Conservation (phyloP, 2,113 vertebrate species). For the Physeter macrocephalus region DNA sequence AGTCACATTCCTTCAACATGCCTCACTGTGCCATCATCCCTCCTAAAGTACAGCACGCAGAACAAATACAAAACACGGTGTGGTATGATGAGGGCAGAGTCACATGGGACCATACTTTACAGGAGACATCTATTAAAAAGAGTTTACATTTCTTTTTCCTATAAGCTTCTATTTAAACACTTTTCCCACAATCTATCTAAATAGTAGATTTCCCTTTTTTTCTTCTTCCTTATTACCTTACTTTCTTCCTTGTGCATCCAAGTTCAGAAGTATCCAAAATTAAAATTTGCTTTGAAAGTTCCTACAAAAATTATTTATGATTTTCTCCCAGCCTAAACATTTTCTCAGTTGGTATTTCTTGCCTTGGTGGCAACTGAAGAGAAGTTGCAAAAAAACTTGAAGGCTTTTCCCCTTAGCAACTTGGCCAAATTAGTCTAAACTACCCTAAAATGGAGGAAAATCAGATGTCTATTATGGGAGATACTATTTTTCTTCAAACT, state of each 20-base stretch:
- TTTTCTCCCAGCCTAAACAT: not conserved
- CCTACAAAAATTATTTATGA: not conserved
- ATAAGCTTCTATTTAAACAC: not conserved
- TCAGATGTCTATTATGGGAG: not conserved
- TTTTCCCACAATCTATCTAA: not conserved
- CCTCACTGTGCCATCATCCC: rapidly evolving
- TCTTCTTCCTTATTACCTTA: not conserved
- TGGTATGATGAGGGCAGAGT: not conserved
- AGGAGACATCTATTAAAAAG: not conserved
- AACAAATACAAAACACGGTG: not conserved
- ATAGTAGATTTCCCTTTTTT: not conserved
- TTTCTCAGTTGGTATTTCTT: not conserved
- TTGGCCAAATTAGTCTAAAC: not conserved
- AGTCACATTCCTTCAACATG: not conserved
- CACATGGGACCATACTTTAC: not conserved
- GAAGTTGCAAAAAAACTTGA: not conserved
- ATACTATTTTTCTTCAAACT: not conserved
- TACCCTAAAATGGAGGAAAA: not conserved
- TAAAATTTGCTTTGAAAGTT: not conserved
- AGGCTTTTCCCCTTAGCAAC: not conserved
- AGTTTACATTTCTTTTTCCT: not conserved
- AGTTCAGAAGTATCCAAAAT: not conserved
- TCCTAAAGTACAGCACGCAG: not conserved
- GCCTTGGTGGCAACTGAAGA: not conserved
- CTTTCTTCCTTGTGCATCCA: not conserved